Base-by-base conservation (phyloP, 2,113 vertebrate genomes). In the Albula goreensis region DNA sequence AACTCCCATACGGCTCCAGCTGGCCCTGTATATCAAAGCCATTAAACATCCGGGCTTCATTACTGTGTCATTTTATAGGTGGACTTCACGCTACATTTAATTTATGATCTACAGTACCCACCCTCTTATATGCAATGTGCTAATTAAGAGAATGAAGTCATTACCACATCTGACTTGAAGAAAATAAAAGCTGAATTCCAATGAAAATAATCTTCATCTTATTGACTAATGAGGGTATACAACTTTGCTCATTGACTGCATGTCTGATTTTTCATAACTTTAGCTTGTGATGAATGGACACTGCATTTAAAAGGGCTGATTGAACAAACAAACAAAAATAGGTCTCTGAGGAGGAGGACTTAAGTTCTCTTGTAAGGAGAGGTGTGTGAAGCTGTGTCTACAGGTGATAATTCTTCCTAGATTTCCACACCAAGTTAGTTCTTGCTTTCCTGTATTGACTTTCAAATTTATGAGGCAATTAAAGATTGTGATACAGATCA, bases 41-140 rank as follows among this genome's bases (percentile, higher is more conserved):
- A 91, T 91, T 90, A 91, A 83, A 89, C 91, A 93, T 93, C 90
- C 93, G 91, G 86, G 89, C 80, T 80, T 84, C 57, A 17, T 89
- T 90, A 87, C 48, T 70, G 52, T 41, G 31, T 83, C 19, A 85
- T 85, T 87, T 86, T 78, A 81, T 83, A 83, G 82, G 60, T 83
- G 82, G 60, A 70, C 57, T 82, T 81, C 51, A 50, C 22, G 63
- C 60, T 83, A 50, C 82, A 83, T 83, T 83, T 70, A 19, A 70
- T 83, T 83, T 83, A 83, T 63, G 19, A 53, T 63, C 82, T 63
- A n/a, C 82, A 17, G 31, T 13, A 70, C 2, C 41, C 82, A 60
- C 80, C 87, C 74, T 52, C 84, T 86, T 87, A 84, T 66, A 83
- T 74, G 83, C 74, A 81, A 70, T 41, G 70, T 41, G 78, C 82